phyloP scores from a whole-genome alignment of 1,140 invertebrate species.

The Macrocentrus cingulum region DNA sequence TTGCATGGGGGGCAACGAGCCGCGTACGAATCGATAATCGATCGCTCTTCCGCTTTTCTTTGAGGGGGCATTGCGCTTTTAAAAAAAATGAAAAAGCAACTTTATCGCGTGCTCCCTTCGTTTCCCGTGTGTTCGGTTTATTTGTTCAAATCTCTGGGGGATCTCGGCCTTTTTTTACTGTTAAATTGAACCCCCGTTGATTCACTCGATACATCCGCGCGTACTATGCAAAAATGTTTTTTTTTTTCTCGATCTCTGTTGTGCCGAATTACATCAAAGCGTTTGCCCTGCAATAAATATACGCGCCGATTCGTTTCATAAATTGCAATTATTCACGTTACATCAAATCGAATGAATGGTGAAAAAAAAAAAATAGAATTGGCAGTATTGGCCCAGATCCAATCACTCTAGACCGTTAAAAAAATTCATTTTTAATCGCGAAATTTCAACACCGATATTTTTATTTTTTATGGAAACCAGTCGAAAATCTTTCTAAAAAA shows the following conservation, averaged over 20 bases:
- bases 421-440: too few species aligned
- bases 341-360: slow-evolving; percentile 3
- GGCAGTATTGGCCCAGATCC: background rate
- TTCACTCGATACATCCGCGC: background rate
- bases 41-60: background rate
- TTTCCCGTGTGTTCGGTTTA: too few species aligned
- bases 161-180: slow-evolving; percentile 3
- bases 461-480: too few species aligned
- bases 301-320: slow-evolving; percentile 15
- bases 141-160: slow-evolving; percentile 3
- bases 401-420: too few species aligned
- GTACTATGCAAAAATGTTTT: background rate
- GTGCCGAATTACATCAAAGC: slow-evolving; percentile 21
- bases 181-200: slow-evolving; percentile 18
- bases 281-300: background rate
- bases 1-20: slow-evolving; percentile 22
- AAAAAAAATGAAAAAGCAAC: too few species aligned
- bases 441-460: too few species aligned
- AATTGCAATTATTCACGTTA: slow-evolving; percentile 21
- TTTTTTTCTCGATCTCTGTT: background rate
- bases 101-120: too few species aligned
- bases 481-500: too few species aligned
- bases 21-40: slow-evolving; percentile 14
- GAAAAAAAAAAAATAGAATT: background rate
- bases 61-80: slow-evolving; percentile 1